A percentile compares a stretch with the other conserved stretches of the same genome.
phyloP scores from a whole-genome alignment of 2,113 vertebrate species.

The Pseudorectes ferrugineus region DNA sequence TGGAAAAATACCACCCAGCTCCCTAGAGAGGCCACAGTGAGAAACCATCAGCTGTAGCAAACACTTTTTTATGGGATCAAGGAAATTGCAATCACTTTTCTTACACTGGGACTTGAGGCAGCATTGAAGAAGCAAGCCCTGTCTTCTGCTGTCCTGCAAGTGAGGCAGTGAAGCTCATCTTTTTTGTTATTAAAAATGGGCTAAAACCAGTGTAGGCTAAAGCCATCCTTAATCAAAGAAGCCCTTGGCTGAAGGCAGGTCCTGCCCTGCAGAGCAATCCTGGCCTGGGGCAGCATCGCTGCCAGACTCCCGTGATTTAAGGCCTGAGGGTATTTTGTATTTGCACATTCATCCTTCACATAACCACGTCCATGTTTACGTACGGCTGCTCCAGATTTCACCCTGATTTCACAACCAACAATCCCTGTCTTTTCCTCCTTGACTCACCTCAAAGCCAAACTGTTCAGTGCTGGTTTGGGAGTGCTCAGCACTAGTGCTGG shows the following conservation, averaged over 20 bases:
- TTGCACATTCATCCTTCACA: neutral
- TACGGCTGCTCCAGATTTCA: neutral
- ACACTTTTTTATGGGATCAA: neutral
- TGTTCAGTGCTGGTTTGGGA: neutral
- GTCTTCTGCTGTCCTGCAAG: neutral
- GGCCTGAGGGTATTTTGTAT: neutral
- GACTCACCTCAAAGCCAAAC: neutral
- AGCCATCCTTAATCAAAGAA: neutral
- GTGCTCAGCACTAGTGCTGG: neutral
- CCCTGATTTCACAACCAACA: neutral
- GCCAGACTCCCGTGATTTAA: neutral
- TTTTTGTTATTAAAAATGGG: neutral
- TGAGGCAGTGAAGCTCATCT: neutral
- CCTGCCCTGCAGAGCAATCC: neutral
- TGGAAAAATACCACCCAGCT: neutral
- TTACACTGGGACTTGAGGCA: neutral
- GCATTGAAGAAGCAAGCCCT: neutral
- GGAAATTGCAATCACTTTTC: neutral
- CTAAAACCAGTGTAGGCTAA: neutral
- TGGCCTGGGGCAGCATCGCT: neutral
- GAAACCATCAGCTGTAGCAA: neutral
- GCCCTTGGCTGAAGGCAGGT: neutral
- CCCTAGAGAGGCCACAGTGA: neutral
- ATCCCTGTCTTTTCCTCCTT: neutral
- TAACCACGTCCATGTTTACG: rapidly evolving